A percentile compares a stretch with the other conserved stretches of the same genome.
phyloP scores from a whole-genome alignment of 2,888 invertebrate species.

The Andrena hattorfiana region DNA sequence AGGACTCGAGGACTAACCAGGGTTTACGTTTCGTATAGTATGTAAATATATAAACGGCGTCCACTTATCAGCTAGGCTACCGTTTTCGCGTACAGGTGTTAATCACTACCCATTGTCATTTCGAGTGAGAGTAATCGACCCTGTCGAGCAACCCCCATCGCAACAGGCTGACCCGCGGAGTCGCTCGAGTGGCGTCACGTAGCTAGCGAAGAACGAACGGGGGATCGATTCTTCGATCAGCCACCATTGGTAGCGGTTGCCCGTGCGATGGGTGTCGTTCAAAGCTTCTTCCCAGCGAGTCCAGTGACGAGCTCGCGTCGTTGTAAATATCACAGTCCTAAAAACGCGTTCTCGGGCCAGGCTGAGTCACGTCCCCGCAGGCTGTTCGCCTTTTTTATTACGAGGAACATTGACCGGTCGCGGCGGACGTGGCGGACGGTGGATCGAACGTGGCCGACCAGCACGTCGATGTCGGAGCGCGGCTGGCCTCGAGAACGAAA shows the following conservation, averaged over 20 bases:
- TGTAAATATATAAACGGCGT: slow-evolving; percentile 76
- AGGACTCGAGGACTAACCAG: slow-evolving; percentile 84
- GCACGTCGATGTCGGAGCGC: slow-evolving; percentile 43
- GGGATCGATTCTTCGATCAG: background rate
- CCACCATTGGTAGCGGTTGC: background rate
- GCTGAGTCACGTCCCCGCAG: slow-evolving; percentile 47
- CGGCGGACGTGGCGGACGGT: slow-evolving; percentile 3
- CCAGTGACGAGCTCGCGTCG: slow-evolving; percentile 39
- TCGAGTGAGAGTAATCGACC: slow-evolving; percentile 45
- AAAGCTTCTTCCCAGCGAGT: slow-evolving; percentile 31
- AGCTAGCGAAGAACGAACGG: background rate
- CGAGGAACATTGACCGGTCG: slow-evolving; percentile 38
- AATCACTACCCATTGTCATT: slow-evolving; percentile 65
- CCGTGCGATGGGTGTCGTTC: slow-evolving; percentile 36
- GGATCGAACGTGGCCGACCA: slow-evolving; percentile 24
- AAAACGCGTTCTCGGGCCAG: slow-evolving; percentile 34
- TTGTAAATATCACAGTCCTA: slow-evolving; percentile 67
- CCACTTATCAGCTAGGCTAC: slow-evolving; percentile 68
- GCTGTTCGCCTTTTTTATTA: slow-evolving; percentile 37
- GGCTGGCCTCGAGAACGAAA: slow-evolving; percentile 62
- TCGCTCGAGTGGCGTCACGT: no score
- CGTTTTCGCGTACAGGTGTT: slow-evolving; percentile 58
- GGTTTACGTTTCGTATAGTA: slow-evolving; percentile 81
- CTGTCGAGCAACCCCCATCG: slow-evolving; percentile 28
- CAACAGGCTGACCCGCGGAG: background rate